Evolutionary conservation across 2,888 invertebrate species (phyloP), one percentile per base, ranked within the genome.

Genomic region (Macrophya alboannulata): DNA sequence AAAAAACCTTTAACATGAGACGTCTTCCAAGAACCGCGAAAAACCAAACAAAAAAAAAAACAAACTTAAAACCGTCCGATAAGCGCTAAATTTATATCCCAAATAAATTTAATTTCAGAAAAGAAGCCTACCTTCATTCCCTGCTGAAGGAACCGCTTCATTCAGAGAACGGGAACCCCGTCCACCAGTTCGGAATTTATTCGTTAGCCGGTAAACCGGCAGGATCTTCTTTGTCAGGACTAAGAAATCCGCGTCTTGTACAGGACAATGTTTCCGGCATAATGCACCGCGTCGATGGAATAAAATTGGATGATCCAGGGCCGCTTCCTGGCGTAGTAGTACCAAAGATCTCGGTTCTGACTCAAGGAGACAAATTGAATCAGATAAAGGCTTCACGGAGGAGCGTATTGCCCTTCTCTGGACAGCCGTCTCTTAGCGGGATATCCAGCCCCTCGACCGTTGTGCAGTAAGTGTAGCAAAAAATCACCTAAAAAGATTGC

Each of bases 351-450:
- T 43, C 84, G 1, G 76, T 84, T 15, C 62, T 76, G 81, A 95
- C 95, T 2, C 95, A 96, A 89, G 96, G 96, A 4, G 95, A 95
- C 87, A 94, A 95, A 92, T 93, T 96, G 21, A 96, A 96, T 90
- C 92, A 91, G 87, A 92, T 93, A 45, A 93, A 93, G 90, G 91
- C 91, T 21, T 81, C 62, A 25, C 90, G 91, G 82, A 90, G 93
- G 86, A 91, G 91, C 86, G 87, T 88, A 12, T 84, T 91, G 79
- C 88, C 91, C 12, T 86, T 90, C 51, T 90, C 90, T 55, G 55
- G 55, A 88, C 89, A 90, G 77, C 87, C 88, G 84, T 85, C 89
- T 65, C 84, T 89, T 76, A 90, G 88, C 86, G 87, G 90, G 84
- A 87, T 90, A 25, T 88, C 91, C 10, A 90, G 90, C 59, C 89